Evolutionary conservation across 37 sponge, comb jelly and placozoan species (phyloP).

Genomic region (Haliclona indistincta): DNA sequence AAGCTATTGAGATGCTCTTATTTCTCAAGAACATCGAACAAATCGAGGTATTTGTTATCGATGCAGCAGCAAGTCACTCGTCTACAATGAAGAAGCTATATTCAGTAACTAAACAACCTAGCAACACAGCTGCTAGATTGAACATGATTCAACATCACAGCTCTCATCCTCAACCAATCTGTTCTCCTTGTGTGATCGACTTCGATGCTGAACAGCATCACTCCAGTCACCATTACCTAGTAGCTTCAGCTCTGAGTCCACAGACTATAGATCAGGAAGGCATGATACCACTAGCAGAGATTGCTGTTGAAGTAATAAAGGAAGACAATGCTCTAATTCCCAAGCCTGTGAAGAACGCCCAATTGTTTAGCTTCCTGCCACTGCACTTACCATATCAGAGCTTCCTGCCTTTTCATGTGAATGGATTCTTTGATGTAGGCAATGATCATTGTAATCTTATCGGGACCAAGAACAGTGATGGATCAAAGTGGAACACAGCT

Average conservation of each 20-base stretch:
- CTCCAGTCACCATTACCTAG: not conserved
- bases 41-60: constrained; percentile 43
- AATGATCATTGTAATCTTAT: constrained; percentile 45
- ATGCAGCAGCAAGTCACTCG: not conserved
- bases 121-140: not conserved
- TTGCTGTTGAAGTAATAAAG: not conserved
- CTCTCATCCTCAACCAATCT: not conserved
- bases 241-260: constrained; percentile 20
- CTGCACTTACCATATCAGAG: constrained; percentile 33
- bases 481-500: constrained; percentile 49
- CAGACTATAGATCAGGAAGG: constrained; percentile 10
- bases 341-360: not conserved
- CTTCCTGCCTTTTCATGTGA: constrained; percentile 47
- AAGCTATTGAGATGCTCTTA: constrained; percentile 40
- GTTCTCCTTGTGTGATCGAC: not conserved
- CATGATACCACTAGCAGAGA: constrained; percentile 28
- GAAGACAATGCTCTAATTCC: not conserved
- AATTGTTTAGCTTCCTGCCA: constrained; percentile 60
- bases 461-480: constrained; percentile 4
- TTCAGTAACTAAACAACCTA: not conserved
- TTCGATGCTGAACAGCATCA: not conserved
- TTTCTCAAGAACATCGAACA: constrained; percentile 52
- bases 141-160: not conserved
- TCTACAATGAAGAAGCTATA: constrained; percentile 3
- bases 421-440: constrained; percentile 63